Conservation (phyloP, 2,888 invertebrate species). For the Scotopteryx bipunctaria region DNA sequence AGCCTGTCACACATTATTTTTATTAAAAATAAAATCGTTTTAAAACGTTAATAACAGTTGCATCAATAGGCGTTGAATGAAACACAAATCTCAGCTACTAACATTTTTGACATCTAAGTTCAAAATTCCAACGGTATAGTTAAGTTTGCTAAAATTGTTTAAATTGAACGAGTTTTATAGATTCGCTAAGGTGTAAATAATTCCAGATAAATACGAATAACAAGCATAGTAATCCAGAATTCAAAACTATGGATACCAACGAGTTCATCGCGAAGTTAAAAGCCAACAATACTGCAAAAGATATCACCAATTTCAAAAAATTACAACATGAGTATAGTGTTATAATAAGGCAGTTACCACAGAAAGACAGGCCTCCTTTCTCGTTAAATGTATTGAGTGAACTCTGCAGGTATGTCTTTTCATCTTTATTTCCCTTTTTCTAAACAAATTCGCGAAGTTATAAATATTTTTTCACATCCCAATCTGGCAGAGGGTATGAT, state of each 20-base stretch:
- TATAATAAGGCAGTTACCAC: slow-evolving; percentile 49
- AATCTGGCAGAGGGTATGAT: too few relatives aligned
- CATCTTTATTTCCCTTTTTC: not conserved
- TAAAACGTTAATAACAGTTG: not conserved
- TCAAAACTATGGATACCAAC: slow-evolving; percentile 60
- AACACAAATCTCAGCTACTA: not conserved
- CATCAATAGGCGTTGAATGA: not conserved
- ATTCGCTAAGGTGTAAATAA: not conserved
- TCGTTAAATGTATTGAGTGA: slow-evolving; percentile 69
- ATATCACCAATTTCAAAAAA: slow-evolving; percentile 50
- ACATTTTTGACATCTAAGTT: not conserved
- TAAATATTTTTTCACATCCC: too few relatives aligned
- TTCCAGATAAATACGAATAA: not conserved
- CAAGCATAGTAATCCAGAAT: not conserved
- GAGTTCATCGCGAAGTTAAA: slow-evolving; percentile 63
- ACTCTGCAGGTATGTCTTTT: slow-evolving; percentile 68
- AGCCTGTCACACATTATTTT: not conserved
- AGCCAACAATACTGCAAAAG: slow-evolving; percentile 55
- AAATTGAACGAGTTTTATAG: too few relatives aligned
- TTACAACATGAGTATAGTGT: slow-evolving; percentile 51
- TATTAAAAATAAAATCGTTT: not conserved
- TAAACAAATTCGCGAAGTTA: too few relatives aligned
- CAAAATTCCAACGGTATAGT: not conserved
- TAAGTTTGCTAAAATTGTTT: not conserved
- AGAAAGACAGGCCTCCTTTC: slow-evolving; percentile 58